These are phyloP conservation scores for Diplodus sargus DNA, from an alignment of 2,797 vertebrate genomes.

Conservation along the genomic window DNA sequence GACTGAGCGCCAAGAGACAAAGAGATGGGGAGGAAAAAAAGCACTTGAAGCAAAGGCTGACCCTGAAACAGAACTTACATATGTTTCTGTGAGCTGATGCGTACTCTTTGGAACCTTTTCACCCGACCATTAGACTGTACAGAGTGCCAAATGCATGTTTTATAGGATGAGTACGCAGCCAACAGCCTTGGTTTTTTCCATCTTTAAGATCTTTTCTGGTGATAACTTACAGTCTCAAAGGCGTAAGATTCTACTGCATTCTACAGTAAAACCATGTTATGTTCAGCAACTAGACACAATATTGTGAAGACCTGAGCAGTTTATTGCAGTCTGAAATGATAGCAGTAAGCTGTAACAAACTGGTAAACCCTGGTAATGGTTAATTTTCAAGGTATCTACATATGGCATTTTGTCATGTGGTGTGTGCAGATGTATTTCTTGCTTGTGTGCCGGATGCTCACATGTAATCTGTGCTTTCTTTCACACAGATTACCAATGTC, in stretches of 20 bases:
- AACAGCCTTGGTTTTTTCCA: not conserved
- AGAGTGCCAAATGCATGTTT: not conserved
- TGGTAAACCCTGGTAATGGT: no score
- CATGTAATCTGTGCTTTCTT: not conserved
- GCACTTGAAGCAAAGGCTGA: constrained; percentile 35
- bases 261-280: not conserved
- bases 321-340: not conserved
- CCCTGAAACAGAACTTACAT: constrained; percentile 17
- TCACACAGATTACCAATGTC: not conserved
- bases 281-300: not conserved
- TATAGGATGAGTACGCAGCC: not conserved
- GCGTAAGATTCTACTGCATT: not conserved
- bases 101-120: not conserved
- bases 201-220: not conserved
- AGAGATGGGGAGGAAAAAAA: constrained; percentile 33
- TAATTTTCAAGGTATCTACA: no score
- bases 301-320: no score
- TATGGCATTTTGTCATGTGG: not conserved
- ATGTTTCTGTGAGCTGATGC: not conserved
- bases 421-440: not conserved
- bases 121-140: not conserved
- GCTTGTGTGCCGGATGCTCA: not conserved
- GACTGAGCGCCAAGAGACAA: constrained; percentile 22
- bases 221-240: not conserved
- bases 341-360: no score